phyloP scores from a whole-genome alignment of 2,797 vertebrate genomes.

The Aratinga solstitialis region DNA sequence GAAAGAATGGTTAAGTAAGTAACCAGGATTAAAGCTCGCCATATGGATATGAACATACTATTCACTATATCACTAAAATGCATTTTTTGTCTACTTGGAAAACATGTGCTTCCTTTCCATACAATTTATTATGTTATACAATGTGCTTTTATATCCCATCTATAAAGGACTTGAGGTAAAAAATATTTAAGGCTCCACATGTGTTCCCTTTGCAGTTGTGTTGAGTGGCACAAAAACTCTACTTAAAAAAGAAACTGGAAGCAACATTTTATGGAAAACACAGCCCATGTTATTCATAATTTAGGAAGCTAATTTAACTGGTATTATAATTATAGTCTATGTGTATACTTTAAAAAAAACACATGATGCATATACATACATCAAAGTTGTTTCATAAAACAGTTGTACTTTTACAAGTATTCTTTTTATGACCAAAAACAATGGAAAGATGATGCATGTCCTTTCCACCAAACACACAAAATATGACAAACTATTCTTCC shows the following conservation, averaged over 20 bases:
- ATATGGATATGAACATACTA: background rate
- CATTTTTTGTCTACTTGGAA: background rate
- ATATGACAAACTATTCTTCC: background rate
- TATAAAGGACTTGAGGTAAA: conserved; percentile 8
- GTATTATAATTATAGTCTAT: background rate
- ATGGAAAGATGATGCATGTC: background rate
- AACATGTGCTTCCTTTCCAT: background rate
- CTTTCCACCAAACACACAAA: background rate
- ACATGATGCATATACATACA: background rate
- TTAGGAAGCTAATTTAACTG: background rate
- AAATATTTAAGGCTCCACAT: background rate
- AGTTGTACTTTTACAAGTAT: background rate
- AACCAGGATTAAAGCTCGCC: conserved; percentile 7
- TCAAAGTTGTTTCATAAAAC: background rate
- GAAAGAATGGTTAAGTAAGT: background rate
- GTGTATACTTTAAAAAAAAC: background rate
- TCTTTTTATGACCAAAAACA: background rate
- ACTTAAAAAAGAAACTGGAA: background rate
- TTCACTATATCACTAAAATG: background rate
- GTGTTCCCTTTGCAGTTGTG: background rate
- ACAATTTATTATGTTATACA: background rate
- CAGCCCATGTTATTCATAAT: background rate
- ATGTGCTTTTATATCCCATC: background rate
- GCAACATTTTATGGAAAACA: conserved; percentile 10
- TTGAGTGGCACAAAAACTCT: background rate